Evolutionary conservation across 2,888 invertebrate species (phyloP).

Genomic region (Sylvicola fuscatus): DNA sequence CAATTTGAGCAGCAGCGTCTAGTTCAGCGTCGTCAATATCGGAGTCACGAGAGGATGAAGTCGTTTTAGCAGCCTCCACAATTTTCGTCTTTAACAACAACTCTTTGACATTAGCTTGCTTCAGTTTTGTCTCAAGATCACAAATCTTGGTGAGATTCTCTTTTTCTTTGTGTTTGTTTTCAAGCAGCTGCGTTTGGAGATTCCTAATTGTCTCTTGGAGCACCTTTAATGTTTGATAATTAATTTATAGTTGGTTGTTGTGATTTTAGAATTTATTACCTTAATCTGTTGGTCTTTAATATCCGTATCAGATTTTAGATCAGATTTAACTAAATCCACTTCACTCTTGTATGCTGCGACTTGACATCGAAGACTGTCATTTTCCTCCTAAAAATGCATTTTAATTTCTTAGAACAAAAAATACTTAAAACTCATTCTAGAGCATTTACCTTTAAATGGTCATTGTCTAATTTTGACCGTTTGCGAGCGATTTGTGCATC

Average conservation of each 20-base stretch:
- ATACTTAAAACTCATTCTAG: background rate
- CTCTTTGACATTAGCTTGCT: slow-evolving; percentile 23
- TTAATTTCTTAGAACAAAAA: slow-evolving; percentile 2
- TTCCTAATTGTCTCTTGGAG: slow-evolving; percentile 26
- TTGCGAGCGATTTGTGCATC: slow-evolving; percentile 17
- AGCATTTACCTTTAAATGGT: slow-evolving; percentile 19
- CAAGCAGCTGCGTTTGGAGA: slow-evolving; percentile 23
- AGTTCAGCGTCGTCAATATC: slow-evolving; percentile 13
- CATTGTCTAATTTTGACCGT: slow-evolving; percentile 17
- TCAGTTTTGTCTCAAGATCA: slow-evolving; percentile 20
- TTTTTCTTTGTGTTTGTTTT: slow-evolving; percentile 22
- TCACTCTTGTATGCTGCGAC: slow-evolving; percentile 89
- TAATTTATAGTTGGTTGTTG: background rate
- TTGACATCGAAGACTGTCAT: slow-evolving; percentile 76
- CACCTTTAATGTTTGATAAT: slow-evolving; percentile 10
- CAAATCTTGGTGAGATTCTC: slow-evolving; percentile 18
- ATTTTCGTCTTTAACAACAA: slow-evolving; percentile 24
- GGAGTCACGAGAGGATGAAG: slow-evolving; percentile 13
- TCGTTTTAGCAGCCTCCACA: slow-evolving; percentile 13
- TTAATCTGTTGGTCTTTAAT: slow-evolving; percentile 72
- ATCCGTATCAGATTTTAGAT: slow-evolving; percentile 55
- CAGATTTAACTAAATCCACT: slow-evolving; percentile 67
- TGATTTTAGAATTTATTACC: slow-evolving; percentile 5
- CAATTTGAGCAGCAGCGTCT: slow-evolving; percentile 3
- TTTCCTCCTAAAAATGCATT: slow-evolving; percentile 45